phyloP scores from a whole-genome alignment of 2,113 vertebrate species.

The Oreochromis niloticus region DNA sequence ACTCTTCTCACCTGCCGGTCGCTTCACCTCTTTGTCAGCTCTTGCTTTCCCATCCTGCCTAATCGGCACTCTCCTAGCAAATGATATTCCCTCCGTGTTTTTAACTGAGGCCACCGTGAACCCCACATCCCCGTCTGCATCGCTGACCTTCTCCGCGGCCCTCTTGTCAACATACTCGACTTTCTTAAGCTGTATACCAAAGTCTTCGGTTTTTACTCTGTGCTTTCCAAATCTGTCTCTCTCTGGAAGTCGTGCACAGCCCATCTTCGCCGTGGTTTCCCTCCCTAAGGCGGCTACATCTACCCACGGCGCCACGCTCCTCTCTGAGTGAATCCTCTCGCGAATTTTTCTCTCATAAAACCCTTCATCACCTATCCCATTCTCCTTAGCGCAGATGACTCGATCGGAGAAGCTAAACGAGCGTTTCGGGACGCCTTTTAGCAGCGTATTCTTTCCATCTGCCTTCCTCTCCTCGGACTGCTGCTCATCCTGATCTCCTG shows the following conservation, averaged over 20 bases:
- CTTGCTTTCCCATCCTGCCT: slow-evolving; percentile 46
- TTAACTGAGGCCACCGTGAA: slow-evolving; percentile 57
- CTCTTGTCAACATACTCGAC: background rate
- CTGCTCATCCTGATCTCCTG: slow-evolving; percentile 24
- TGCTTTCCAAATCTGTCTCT: slow-evolving; percentile 5
- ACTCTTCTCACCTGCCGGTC: background rate
- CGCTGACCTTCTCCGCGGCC: background rate
- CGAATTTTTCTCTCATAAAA: background rate
- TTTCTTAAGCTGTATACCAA: background rate
- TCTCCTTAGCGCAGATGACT: slow-evolving; percentile 40
- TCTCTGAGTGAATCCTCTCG: slow-evolving; percentile 44
- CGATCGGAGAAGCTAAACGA: slow-evolving; percentile 70
- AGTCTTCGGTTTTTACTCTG: background rate
- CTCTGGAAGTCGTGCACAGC: background rate
- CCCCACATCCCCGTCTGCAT: slow-evolving; percentile 35
- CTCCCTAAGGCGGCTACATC: background rate
- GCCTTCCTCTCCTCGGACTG: background rate
- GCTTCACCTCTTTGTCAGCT: slow-evolving; percentile 30
- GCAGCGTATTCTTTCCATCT: background rate
- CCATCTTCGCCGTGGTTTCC: background rate
- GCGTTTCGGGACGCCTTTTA: slow-evolving; percentile 55
- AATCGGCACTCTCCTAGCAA: slow-evolving; percentile 57
- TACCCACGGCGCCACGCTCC: background rate
- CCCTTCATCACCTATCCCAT: background rate
- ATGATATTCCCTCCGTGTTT: slow-evolving; percentile 62